Conservation (phyloP, 2,113 vertebrate species). For the Engystomops pustulosus region DNA sequence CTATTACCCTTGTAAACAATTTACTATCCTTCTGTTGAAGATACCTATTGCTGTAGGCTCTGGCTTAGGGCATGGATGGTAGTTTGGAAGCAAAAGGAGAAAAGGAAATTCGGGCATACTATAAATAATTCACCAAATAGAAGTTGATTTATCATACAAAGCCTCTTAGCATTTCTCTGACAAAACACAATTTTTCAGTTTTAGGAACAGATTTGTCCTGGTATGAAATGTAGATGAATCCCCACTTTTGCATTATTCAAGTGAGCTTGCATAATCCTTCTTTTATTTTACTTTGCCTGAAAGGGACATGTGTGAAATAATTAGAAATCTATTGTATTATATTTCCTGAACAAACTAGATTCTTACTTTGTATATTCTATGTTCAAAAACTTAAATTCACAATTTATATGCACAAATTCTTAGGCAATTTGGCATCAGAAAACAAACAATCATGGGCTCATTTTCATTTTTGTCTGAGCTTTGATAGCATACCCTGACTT, state of each 20-base stretch:
- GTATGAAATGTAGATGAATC: constrained; percentile 27
- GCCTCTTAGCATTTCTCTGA: constrained; percentile 23
- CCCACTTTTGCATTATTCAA: constrained; percentile 34
- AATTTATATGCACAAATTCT: constrained; percentile 18
- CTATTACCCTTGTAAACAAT: constrained; percentile 18
- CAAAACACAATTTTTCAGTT: constrained; percentile 13
- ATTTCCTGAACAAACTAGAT: neutral
- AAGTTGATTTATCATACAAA: constrained; percentile 23
- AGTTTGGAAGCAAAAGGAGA: neutral
- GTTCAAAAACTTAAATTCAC: neutral
- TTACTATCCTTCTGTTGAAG: neutral
- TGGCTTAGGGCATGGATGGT: neutral
- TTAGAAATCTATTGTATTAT: constrained; percentile 23
- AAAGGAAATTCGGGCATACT: neutral
- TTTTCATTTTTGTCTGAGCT: constrained; percentile 1
- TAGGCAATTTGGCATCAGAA: constrained; percentile 29
- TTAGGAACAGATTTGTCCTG: constrained; percentile 12
- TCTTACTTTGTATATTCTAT: constrained; percentile 24
- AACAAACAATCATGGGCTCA: neutral
- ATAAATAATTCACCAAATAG: constrained; percentile 36
- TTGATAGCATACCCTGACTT: neutral
- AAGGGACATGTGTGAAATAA: constrained; percentile 25
- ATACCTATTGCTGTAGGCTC: neutral
- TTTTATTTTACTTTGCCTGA: constrained; percentile 42
- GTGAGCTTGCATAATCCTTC: constrained; percentile 27